Conservation (phyloP, 30 jellyfish, hydroid and myxozoan species). For the Hydractinia echinata region DNA sequence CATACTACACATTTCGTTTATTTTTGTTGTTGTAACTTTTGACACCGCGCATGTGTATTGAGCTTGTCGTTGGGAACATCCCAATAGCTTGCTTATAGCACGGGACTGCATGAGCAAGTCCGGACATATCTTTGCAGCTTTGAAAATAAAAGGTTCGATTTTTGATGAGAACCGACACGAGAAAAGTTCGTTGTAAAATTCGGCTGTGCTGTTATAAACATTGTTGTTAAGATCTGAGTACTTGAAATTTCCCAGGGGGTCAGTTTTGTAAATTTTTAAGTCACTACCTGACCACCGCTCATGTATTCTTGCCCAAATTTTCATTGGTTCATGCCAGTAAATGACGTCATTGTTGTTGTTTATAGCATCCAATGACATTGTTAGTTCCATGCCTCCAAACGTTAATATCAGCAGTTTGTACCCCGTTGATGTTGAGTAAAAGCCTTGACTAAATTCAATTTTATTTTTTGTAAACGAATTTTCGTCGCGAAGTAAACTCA, state of each 20-base stretch:
- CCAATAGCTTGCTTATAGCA: not conserved
- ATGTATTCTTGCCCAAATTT: not conserved
- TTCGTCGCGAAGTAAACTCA: too few species aligned
- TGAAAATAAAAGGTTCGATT: not conserved
- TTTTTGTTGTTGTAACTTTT: not conserved
- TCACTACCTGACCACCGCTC: not conserved
- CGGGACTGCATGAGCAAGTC: not conserved
- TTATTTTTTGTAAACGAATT: too few species aligned
- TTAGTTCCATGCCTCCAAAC: conserved; percentile 17
- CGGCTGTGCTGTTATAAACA: not conserved
- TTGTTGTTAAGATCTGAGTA: not conserved
- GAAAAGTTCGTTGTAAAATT: not conserved
- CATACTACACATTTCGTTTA: not conserved
- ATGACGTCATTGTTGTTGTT: conserved; percentile 6
- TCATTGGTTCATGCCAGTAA: conserved; percentile 18
- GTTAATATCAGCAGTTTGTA: conserved; percentile 1
- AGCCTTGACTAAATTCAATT: too few species aligned
- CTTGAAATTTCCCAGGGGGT: not conserved
- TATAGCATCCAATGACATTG: conserved; percentile 1
- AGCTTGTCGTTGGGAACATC: not conserved
- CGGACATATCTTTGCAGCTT: not conserved
- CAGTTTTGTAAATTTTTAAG: not conserved
- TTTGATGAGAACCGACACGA: not conserved
- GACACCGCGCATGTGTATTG: not conserved
- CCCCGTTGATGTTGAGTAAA: not conserved